Evolutionary conservation across 2,797 vertebrate genomes (phyloP), one percentile per base, ranked within the genome.

Genomic region (Acanthopagrus latus): DNA sequence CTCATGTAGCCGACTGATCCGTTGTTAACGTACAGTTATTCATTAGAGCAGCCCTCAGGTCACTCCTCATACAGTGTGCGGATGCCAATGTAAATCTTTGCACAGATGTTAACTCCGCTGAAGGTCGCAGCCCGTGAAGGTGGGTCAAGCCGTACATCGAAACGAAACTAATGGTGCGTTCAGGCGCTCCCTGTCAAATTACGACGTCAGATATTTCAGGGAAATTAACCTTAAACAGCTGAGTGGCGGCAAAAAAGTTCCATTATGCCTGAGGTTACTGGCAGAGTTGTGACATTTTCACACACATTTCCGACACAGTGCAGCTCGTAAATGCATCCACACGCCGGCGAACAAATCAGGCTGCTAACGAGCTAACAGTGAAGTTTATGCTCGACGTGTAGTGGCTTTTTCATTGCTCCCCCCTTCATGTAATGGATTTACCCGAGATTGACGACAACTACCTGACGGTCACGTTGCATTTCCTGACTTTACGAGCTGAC

Each of bases 391-490:
- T 52, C 38, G 58, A 46, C 23, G 62, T 55, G 21, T 13, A 8
- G 4, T 51, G 67, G 38, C 41, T 43, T 67, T 71, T 76, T 44
- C 52, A 38, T 27, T 33, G 44, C 17, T 78, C 43, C 9, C 21
- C 9, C 21, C 23, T 74, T 60, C 16, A 52, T 46, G 27, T 59
- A 48, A 59, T 56, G 9, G 67, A 80, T 66, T 68, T 20, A 59
- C 21, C 13, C 41, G 54, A 59, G 57, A 84, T 64, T 73, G 48
- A 75, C 69, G 47, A 70, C 23, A 64, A 56, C 72, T 38, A 62
- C 58, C 55, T 29, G 55, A 69, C 2, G 38, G 43, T 59, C 43
- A 44, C 18, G 2, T 64, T 27, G 14, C 38, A 43, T 71, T 65
- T 47, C 64, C 52, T 41, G 52, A 23, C 48, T 65, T 63, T 33